phyloP scores from a whole-genome alignment of 2,888 invertebrate genomes.

The Aporophyla lueneburgensis region DNA sequence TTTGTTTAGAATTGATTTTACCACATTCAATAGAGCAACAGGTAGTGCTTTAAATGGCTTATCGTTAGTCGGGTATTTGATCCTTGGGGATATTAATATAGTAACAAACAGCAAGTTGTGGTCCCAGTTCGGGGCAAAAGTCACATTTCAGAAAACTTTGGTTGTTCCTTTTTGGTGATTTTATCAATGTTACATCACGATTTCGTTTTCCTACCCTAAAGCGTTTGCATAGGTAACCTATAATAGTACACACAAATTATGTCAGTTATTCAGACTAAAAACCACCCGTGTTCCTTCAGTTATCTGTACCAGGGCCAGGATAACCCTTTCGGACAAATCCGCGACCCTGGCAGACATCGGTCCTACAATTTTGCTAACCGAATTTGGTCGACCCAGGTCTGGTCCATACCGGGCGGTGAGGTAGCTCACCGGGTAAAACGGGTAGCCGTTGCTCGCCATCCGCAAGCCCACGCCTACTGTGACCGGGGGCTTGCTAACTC shows the following conservation, averaged over 20 bases:
- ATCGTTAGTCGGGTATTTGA: constrained; percentile 15
- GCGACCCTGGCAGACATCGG: too few relatives aligned
- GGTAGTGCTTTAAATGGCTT: constrained; percentile 7
- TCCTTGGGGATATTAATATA: constrained; percentile 16
- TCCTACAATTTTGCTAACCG: too few relatives aligned
- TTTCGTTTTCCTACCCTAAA: too few relatives aligned
- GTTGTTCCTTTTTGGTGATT: neutral
- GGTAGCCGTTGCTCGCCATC: too few relatives aligned
- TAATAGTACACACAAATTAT: neutral
- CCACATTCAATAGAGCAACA: constrained; percentile 36
- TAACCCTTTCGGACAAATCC: too few relatives aligned
- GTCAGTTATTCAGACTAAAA: neutral
- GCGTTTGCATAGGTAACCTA: neutral
- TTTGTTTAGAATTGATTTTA: constrained; percentile 12
- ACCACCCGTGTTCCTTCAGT: too few relatives aligned
- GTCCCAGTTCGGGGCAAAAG: neutral
- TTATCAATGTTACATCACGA: neutral
- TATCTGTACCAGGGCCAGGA: too few relatives aligned
- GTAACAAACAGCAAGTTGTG: neutral
- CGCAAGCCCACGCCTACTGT: too few relatives aligned
- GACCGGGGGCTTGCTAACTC: too few relatives aligned
- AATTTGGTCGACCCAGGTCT: too few relatives aligned
- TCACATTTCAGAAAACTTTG: neutral
- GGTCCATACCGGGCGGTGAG: too few relatives aligned
- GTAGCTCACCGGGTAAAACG: too few relatives aligned